phyloP scores from a whole-genome alignment of 2,113 vertebrate species.

The Crotalus horridus region DNA sequence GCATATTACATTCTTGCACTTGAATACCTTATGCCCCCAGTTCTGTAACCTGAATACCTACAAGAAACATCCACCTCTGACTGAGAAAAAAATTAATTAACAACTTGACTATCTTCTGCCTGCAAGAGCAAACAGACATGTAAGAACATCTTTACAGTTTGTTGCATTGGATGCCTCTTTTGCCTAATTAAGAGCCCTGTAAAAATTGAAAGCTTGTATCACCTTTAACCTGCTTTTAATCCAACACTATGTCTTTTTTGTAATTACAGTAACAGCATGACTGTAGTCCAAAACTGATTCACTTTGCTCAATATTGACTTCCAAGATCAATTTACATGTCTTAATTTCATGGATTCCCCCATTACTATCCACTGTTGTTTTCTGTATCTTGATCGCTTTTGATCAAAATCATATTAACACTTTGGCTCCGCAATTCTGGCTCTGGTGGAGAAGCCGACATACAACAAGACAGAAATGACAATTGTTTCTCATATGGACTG shows the following conservation, averaged over 20 bases:
- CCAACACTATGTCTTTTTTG: not conserved
- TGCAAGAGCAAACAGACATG: not conserved
- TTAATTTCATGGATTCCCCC: not conserved
- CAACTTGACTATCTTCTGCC: not conserved
- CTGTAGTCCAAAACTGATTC: not conserved
- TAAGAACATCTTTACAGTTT: not conserved
- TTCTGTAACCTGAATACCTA: not conserved
- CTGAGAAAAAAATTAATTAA: constrained; percentile 1
- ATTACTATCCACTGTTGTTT: not conserved
- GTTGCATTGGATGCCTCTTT: not conserved
- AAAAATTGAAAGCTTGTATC: not conserved
- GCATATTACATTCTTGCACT: not conserved
- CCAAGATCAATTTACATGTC: not conserved
- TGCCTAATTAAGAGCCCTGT: not conserved
- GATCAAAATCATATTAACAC: not conserved
- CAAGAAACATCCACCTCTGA: not conserved
- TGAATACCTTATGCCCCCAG: not conserved
- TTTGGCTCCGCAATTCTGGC: not conserved
- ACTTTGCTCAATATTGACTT: not conserved
- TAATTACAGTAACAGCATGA: not conserved
- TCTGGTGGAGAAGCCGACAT: not conserved
- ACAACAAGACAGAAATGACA: not conserved
- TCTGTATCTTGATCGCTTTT: not conserved
- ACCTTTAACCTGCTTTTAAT: not conserved
- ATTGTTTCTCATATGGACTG: not conserved